A percentile compares a stretch with the other conserved stretches of the same genome.
Evolutionary conservation across 1,140 invertebrate species (phyloP).

Genomic region (Cepaea nemoralis): DNA sequence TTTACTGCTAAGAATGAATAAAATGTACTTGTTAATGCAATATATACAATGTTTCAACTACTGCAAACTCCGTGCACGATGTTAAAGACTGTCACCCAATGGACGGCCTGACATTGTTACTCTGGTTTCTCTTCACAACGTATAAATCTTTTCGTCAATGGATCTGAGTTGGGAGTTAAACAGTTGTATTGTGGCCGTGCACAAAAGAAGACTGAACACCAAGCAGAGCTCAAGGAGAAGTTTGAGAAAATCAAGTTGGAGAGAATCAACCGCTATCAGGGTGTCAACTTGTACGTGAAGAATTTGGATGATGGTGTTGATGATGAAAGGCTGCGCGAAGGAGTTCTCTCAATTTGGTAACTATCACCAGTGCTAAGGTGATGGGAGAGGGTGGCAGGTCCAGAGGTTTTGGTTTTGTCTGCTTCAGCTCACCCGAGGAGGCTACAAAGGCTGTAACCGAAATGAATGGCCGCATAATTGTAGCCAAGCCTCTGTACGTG

Average conservation of each 20-base stretch:
- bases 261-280: conserved; percentile 86
- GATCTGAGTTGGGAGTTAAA: conserved; percentile 78
- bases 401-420: conserved; percentile 99
- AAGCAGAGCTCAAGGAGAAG: conserved; percentile 91
- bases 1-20: too few relatives aligned
- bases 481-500: conserved; percentile 96
- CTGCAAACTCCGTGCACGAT: too few relatives aligned
- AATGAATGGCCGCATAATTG: conserved; percentile 97
- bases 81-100: too few relatives aligned
- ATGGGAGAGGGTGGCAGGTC: conserved; percentile 73
- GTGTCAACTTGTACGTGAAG: conserved; percentile 98
- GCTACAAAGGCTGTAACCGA: conserved; percentile 98
- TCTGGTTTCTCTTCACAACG: too few relatives aligned
- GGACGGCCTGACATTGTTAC: too few relatives aligned
- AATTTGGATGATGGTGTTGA: conserved; percentile 97
- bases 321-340: conserved; percentile 93
- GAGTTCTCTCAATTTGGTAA: conserved; percentile 93
- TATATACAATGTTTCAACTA: too few relatives aligned
- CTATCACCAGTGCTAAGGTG: conserved; percentile 96
- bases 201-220: conserved; percentile 98
- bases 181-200: conserved; percentile 85
- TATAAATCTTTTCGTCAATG: too few relatives aligned
- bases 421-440: conserved; percentile 91
- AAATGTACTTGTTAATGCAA: too few relatives aligned
- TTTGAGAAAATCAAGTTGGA: conserved; percentile 95